Evolutionary conservation across 2,797 vertebrate species (phyloP), one percentile per base, ranked within the genome.

Genomic region (Smutsia temminckii): DNA sequence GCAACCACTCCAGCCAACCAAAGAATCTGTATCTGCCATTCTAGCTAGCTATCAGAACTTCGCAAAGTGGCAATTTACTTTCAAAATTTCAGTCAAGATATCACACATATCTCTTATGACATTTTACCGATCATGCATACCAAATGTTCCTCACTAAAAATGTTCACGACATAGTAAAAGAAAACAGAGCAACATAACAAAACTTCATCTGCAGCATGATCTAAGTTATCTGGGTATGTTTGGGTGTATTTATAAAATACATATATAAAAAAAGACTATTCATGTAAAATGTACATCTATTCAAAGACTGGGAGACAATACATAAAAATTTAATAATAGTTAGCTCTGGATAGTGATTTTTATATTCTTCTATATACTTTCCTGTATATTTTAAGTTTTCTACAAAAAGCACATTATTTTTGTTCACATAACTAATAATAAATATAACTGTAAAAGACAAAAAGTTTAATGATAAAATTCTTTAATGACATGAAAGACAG

Each of bases 141-240:
- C 23, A 79, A 91, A 89, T 86, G 23, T 49, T 80, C n/a, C 61
- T 93, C 71, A 93, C 37, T 87, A 87, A 93, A 93, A 78, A 81
- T 34, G 46, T 79, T 34, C 75, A 89, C 3, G 37, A 49, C 34
- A 80, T 34, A 91, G n/a, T 87, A 88, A 96, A 89, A 93, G 2
- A 75, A 93, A 77, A 69, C 5, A 46, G 17, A 92, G 51, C n/a
- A 85, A 87, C 12, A 57, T 29, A 74, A 46, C 2, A 79, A 64
- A 87, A 90, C 29, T 91, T 79, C 74, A 89, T n/a, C 21, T 74
- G 29, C 8, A 86, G 40, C 71, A 89, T 55, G 25, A 87, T 63
- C 46, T 85, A 75, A 85, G 68, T 32, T 88, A 37, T 74, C n/a
- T 23, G 3, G 40, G 16, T 72, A 61, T 59, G 3, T 23, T 3